Evolutionary conservation across 2,113 vertebrate species (phyloP).

Genomic region (Nestor notabilis): DNA sequence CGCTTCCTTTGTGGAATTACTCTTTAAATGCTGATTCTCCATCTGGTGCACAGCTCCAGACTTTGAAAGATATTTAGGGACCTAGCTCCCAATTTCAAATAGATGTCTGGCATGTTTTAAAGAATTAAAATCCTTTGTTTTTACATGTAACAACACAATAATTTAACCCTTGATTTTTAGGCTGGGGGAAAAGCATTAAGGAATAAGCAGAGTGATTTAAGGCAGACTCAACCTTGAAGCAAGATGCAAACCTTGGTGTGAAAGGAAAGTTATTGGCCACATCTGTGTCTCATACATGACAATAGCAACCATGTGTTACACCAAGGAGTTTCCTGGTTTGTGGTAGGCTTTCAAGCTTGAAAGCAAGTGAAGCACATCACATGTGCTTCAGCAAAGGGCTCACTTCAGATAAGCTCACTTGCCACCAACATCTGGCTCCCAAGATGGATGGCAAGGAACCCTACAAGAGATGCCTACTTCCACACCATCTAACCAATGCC

Average conservation of each 20-base stretch:
- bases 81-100: not conserved
- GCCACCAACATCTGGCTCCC: not conserved
- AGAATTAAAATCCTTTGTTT: not conserved
- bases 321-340: not conserved
- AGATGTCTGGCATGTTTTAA: not conserved
- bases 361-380: not conserved
- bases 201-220: not conserved
- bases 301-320: not conserved
- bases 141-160: not conserved
- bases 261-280: not conserved
- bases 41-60: conserved; percentile 25
- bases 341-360: not conserved
- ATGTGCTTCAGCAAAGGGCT: not conserved
- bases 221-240: not conserved
- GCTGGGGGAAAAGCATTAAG: not conserved
- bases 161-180: not conserved
- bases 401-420: not conserved
- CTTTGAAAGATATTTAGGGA: not conserved
- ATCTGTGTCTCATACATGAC: not conserved
- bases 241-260: not conserved
- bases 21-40: conserved; percentile 25
- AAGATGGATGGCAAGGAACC: not conserved
- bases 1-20: not conserved
- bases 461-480: not conserved
- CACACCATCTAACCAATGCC: not conserved